Evolutionary conservation across 2,888 invertebrate genomes (phyloP).

Genomic region (Germaria angustata): DNA sequence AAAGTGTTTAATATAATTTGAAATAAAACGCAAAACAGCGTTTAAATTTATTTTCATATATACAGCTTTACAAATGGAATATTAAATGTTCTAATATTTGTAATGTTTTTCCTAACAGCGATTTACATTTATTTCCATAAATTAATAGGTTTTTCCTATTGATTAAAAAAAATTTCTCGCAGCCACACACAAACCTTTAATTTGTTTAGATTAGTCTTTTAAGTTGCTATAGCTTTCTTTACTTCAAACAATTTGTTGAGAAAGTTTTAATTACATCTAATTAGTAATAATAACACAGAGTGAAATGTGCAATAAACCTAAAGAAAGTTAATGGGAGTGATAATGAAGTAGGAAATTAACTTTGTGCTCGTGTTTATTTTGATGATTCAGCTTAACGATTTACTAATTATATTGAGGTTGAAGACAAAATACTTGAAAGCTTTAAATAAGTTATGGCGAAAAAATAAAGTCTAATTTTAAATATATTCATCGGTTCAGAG

Average conservation of each 20-base stretch:
- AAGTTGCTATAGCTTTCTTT: not conserved
- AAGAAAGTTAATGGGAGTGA: not conserved
- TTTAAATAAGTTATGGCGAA: not conserved
- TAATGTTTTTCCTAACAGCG: too few relatives aligned
- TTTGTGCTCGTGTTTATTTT: not conserved
- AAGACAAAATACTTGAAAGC: not conserved
- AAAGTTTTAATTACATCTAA: constrained; percentile 58
- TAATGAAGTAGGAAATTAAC: not conserved
- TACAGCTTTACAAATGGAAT: too few relatives aligned
- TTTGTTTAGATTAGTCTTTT: not conserved
- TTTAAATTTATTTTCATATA: too few relatives aligned
- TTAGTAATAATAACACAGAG: constrained; percentile 30
- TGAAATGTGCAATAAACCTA: constrained; percentile 20
- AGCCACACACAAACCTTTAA: not conserved
- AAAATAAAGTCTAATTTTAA: not conserved
- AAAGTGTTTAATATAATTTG: not conserved
- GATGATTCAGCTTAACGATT: not conserved
- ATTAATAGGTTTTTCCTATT: not conserved
- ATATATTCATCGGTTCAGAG: too few relatives aligned
- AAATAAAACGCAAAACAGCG: not conserved
- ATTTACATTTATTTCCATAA: too few relatives aligned
- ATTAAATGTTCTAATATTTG: too few relatives aligned
- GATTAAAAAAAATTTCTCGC: not conserved
- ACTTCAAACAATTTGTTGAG: constrained; percentile 12
- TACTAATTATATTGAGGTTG: not conserved